Evolutionary conservation across 1,140 invertebrate species (phyloP), one percentile per base, ranked within the genome.

Genomic region (Nasonia vitripennis): DNA sequence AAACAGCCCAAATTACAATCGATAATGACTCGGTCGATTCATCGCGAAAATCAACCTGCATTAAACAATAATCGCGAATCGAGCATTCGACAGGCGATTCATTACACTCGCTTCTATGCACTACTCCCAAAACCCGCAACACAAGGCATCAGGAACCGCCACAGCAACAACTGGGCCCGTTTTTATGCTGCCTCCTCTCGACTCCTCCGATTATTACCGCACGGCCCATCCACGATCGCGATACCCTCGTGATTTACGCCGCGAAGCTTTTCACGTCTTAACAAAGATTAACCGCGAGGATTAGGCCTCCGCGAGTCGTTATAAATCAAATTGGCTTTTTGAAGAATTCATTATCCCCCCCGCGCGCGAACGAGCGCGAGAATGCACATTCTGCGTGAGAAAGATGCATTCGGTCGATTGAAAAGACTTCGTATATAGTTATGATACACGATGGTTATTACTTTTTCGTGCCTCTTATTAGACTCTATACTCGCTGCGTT

Each of bases 261-360:
- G 45, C 77, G 7, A 68, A 80, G 83, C 78, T 81, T 85, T 85
- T 85, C 83, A 70, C 55, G 55, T 85, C 78, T 85, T 77, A 85
- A 85, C 84, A 81, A 85, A 85, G 84, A 85, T 85, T 81, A 81
- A 85, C 71, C 34, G 51, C 51, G 17, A 48, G 73, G 78, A 85
- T 81, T 81, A 85, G 77, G 77, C 70, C 77, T 75, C 55, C 45
- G 31, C 23, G 41, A 80, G 71, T 81, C 79, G 34, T 51, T 41
- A 68, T 85, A 81, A 85, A 85, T 85, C 78, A 81, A 85, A 75
- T 85, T 77, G 78, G 41, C 62, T 85, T 81, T 71, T 81, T 85
- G 78, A 85, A 51, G 78, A 85, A 81, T 81, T 75, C 77, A 85
- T 85, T 85, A 85, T 80, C 20, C 41, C 34, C 27, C 27, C 1